phyloP scores from a whole-genome alignment of 2,113 vertebrate genomes.

The Brachyistius frenatus region DNA sequence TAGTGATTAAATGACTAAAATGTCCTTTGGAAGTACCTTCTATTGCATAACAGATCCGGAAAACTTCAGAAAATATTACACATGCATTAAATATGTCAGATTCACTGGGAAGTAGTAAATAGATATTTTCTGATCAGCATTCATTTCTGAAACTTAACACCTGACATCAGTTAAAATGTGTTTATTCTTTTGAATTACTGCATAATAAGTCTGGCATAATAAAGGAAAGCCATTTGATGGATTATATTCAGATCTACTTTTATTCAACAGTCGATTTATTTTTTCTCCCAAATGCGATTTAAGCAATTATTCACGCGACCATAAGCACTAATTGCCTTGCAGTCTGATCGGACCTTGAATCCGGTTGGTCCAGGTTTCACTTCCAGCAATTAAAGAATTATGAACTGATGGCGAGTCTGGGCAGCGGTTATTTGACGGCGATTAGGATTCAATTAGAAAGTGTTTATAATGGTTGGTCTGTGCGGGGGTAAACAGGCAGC shows the following conservation, averaged over 20 bases:
- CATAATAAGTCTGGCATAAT: neutral
- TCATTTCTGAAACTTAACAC: neutral
- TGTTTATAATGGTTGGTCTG: slow-evolving; percentile 92
- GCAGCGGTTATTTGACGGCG: slow-evolving; percentile 94
- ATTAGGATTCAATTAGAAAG: slow-evolving; percentile 99
- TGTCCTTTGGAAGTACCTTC: neutral
- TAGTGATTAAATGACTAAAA: neutral
- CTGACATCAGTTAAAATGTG: neutral
- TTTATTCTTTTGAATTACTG: neutral
- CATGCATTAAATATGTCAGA: neutral
- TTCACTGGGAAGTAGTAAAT: neutral
- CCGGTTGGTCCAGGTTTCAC: slow-evolving; percentile 68
- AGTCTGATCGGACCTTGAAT: slow-evolving; percentile 62
- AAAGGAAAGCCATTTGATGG: neutral
- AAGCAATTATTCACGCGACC: slow-evolving; percentile 19
- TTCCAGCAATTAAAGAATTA: slow-evolving; percentile 92
- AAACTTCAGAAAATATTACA: neutral
- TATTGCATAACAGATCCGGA: too few relatives aligned
- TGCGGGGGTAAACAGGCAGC: slow-evolving; percentile 95
- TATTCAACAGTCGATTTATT: neutral
- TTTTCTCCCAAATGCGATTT: slow-evolving; percentile 29
- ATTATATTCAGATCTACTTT: neutral
- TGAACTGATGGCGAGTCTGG: slow-evolving; percentile 90
- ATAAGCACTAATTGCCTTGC: slow-evolving; percentile 38
- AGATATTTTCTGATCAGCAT: neutral